Evolutionary conservation across 2,797 vertebrate species (phyloP).

Genomic region (Tachyglossus aculeatus): DNA sequence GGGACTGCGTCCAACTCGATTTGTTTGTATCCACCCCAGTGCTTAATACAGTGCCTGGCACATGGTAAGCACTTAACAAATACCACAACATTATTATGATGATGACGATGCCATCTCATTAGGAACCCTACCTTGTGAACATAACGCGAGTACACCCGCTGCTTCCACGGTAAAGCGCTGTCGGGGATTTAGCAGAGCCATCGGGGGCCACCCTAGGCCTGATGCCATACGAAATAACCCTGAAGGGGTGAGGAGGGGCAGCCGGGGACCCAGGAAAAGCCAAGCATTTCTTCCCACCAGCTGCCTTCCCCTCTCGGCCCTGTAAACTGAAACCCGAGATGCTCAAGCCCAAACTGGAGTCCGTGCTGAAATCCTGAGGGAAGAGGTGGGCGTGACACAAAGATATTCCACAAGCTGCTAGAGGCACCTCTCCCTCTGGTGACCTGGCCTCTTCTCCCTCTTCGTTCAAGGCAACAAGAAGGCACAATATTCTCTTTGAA

Average conservation of each 20-base stretch:
- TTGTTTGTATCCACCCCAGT: too few relatives aligned
- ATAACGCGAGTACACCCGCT: too few relatives aligned
- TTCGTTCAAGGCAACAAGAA: not conserved
- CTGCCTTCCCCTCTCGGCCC: not conserved
- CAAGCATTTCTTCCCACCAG: not conserved
- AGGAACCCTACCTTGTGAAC: too few relatives aligned
- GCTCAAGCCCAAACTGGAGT: not conserved
- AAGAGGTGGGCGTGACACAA: not conserved
- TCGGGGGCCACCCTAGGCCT: too few relatives aligned
- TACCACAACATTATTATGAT: too few relatives aligned
- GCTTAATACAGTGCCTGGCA: too few relatives aligned
- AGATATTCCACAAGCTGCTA: too few relatives aligned
- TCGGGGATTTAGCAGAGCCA: too few relatives aligned
- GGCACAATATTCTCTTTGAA: not conserved
- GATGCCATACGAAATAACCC: not conserved
- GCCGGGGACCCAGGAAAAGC: constrained; percentile 27
- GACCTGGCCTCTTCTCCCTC: not conserved
- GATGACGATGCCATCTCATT: too few relatives aligned
- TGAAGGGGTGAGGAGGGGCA: not conserved
- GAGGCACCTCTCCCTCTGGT: not conserved
- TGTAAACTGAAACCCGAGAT: not conserved
- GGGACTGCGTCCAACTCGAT: too few relatives aligned
- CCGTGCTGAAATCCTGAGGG: not conserved
- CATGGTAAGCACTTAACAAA: too few relatives aligned
- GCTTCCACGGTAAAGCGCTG: too few relatives aligned